Conservation (phyloP, 30 jellyfish, hydroid and myxozoan species). For the Pseudorhiza aurosa region DNA sequence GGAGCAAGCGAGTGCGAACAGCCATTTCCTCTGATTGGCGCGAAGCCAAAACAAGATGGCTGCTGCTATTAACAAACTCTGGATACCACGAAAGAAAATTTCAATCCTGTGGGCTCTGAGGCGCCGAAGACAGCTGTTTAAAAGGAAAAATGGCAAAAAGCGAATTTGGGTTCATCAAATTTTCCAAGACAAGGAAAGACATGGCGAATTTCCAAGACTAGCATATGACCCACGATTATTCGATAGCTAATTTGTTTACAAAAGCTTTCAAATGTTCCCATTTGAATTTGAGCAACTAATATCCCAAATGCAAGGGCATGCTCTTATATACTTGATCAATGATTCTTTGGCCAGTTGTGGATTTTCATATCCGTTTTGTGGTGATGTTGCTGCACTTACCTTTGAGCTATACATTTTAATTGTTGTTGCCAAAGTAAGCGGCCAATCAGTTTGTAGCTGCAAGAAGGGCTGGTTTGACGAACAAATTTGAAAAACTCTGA, state of each 20-base stretch:
- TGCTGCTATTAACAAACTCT: neutral
- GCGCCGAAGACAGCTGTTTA: neutral
- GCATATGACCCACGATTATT: constrained; percentile 15
- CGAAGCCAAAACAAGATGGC: neutral
- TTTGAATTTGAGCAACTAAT: neutral
- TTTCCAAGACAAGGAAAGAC: constrained; percentile 4
- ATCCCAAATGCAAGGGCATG: constrained; percentile 1
- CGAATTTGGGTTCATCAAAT: constrained; percentile 29
- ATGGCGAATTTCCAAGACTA: constrained; percentile 26
- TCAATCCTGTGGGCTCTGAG: neutral
- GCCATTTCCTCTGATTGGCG: neutral
- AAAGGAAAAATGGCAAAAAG: neutral
- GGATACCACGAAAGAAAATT: neutral
- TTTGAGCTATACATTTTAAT: neutral
- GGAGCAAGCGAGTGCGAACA: neutral
- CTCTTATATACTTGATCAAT: neutral
- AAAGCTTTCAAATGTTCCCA: neutral
- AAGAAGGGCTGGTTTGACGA: no score
- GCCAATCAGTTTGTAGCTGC: no score
- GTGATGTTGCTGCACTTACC: constrained; percentile 1
- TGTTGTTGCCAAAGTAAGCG: neutral
- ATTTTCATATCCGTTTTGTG: neutral
- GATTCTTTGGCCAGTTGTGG: neutral
- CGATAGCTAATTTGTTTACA: neutral
- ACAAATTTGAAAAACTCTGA: no score